Percentiles rank a stretch among this genome's conserved stretches.
Evolutionary conservation across 30 jellyfish, hydroid and myxozoan genomes (phyloP).

Genomic region (Aurelia aurita): DNA sequence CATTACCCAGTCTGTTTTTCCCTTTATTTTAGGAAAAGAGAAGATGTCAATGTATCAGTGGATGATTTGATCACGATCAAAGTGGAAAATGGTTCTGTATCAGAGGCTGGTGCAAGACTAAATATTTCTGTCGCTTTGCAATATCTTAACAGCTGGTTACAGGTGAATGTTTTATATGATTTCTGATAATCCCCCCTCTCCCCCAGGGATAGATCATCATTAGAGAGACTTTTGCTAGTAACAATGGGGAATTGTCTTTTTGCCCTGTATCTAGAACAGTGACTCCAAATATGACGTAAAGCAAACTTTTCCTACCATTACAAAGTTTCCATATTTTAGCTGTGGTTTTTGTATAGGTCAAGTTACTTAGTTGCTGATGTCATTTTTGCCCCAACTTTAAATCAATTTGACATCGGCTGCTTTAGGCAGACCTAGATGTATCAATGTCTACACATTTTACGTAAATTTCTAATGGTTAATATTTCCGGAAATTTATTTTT

Average conservation of each 20-base stretch:
- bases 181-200: too few relatives aligned
- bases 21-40: conserved; percentile 56
- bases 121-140: conserved; percentile 88
- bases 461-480: too few relatives aligned
- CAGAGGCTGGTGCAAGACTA: conserved; percentile 85
- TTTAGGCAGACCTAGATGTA: too few relatives aligned
- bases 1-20: background rate
- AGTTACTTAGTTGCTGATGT: background rate
- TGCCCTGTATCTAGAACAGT: too few relatives aligned
- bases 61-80: conserved; percentile 70
- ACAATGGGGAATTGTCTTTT: too few relatives aligned
- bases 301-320: background rate
- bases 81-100: conserved; percentile 74
- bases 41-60: conserved; percentile 73
- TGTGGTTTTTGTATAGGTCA: background rate
- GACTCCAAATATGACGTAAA: too few relatives aligned
- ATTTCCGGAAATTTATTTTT: too few relatives aligned
- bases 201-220: too few relatives aligned
- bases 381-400: background rate
- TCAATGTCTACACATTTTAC: too few relatives aligned
- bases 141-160: conserved; percentile 88
- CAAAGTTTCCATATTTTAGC: background rate
- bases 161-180: conserved; percentile 63
- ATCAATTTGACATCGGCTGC: too few relatives aligned
- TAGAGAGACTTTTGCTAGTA: too few relatives aligned